Percentiles rank a stretch among this genome's conserved stretches.
These are phyloP conservation scores for Agriotes lineatus DNA, from an alignment of 2,888 invertebrate genomes.

Conservation along the genomic window DNA sequence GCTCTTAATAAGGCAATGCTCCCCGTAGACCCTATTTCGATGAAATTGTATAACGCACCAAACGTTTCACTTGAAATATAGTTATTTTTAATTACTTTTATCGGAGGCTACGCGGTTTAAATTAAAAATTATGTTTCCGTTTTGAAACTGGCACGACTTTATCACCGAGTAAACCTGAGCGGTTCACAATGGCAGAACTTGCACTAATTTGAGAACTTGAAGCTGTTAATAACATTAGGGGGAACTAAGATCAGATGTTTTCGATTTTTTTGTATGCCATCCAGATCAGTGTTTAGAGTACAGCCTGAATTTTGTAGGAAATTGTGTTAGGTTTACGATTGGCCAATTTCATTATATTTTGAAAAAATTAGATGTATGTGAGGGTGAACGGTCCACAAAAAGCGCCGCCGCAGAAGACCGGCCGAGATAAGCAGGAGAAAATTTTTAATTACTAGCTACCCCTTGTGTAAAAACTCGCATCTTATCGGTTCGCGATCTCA, in stretches of 20 bases:
- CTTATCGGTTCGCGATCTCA: constrained; percentile 60
- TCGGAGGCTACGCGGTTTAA: constrained; percentile 49
- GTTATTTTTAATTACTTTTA: constrained; percentile 50
- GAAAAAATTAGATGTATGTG: neutral
- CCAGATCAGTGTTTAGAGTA: too few species aligned
- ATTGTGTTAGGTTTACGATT: too few species aligned
- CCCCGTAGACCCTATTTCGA: constrained; percentile 27
- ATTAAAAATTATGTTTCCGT: constrained; percentile 57
- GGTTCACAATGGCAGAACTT: constrained; percentile 26
- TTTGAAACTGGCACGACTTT: constrained; percentile 36
- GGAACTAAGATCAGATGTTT: too few species aligned
- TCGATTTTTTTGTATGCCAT: too few species aligned
- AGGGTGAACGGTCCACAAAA: constrained; percentile 37
- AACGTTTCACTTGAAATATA: constrained; percentile 38
- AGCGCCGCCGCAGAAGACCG: constrained; percentile 25
- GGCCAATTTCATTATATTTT: too few species aligned
- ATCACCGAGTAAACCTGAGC: constrained; percentile 26
- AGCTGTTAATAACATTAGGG: too few species aligned
- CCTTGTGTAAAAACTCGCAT: constrained; percentile 51
- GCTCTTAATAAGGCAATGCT: neutral
- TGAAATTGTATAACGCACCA: constrained; percentile 31
- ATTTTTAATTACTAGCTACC: constrained; percentile 48
- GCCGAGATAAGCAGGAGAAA: constrained; percentile 42
- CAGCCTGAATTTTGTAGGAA: too few species aligned
- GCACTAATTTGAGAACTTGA: too few species aligned